These are phyloP conservation scores for Zaprionus davidi DNA, from an alignment of 1,140 invertebrate species.

Conservation along the genomic window DNA sequence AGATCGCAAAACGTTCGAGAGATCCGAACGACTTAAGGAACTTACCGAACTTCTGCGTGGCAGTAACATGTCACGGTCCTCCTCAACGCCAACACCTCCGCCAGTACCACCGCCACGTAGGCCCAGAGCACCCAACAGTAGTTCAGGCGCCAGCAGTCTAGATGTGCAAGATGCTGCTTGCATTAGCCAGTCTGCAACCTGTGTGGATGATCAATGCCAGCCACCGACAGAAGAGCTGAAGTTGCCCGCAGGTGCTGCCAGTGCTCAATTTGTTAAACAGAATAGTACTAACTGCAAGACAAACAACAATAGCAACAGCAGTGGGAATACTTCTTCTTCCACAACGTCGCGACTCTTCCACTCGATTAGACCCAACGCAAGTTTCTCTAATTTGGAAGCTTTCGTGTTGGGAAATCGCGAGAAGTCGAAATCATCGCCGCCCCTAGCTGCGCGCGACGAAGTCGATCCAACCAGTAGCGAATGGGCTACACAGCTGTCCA, in stretches of 20 bases:
- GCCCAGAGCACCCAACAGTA: constrained; percentile 48
- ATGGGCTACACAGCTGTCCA: constrained; percentile 78
- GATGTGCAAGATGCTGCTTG: constrained; percentile 56
- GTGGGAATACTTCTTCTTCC: constrained; percentile 24
- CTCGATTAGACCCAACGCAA: constrained; percentile 77
- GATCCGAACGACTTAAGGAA: constrained; percentile 89
- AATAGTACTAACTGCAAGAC: constrained; percentile 26
- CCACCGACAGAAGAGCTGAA: constrained; percentile 1
- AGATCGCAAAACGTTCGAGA: constrained; percentile 83
- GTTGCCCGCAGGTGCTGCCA: constrained; percentile 11
- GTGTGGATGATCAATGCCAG: constrained; percentile 9
- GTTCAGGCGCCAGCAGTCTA: constrained; percentile 51
- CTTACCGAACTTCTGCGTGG: constrained; percentile 89
- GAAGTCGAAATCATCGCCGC: constrained; percentile 81
- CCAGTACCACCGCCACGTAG: constrained; percentile 81
- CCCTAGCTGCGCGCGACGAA: constrained; percentile 75
- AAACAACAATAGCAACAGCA: constrained; percentile 27
- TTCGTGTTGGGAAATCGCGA: constrained; percentile 77
- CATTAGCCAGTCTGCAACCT: constrained; percentile 1
- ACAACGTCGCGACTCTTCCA: constrained; percentile 61
- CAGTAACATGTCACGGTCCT: constrained; percentile 71
- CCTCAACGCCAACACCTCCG: constrained; percentile 82
- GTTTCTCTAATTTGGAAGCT: constrained; percentile 83
- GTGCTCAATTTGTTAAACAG: constrained; percentile 39
- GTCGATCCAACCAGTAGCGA: constrained; percentile 71